Percentiles rank a stretch among this genome's conserved stretches.
phyloP scores from a whole-genome alignment of 2,888 invertebrate genomes.

The Onthophagus sagittarius region DNA sequence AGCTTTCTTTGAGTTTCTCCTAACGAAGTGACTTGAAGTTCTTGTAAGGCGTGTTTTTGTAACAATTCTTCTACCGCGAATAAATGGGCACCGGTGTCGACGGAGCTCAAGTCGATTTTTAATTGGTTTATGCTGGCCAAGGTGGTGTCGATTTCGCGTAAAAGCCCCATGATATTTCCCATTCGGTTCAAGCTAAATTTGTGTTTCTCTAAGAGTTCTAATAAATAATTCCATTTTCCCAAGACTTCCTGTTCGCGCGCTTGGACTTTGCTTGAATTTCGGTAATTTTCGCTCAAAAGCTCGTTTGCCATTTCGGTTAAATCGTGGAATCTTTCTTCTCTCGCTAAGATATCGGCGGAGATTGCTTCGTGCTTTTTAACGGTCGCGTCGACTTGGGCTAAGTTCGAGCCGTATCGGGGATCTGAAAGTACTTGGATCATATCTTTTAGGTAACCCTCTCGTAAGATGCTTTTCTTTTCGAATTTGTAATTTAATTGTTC shows the following conservation, averaged over 20 bases:
- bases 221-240: slow-evolving; percentile 80
- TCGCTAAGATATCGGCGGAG: slow-evolving; percentile 90
- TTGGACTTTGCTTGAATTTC: slow-evolving; percentile 77
- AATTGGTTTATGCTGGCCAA: slow-evolving; percentile 78
- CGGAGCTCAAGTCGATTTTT: slow-evolving; percentile 71
- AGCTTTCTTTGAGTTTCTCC: slow-evolving; percentile 81
- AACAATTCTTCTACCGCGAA: slow-evolving; percentile 91
- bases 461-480: slow-evolving; percentile 88
- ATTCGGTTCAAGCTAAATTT: slow-evolving; percentile 70
- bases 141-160: slow-evolving; percentile 89
- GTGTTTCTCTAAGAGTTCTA: slow-evolving; percentile 81
- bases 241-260: slow-evolving; percentile 64
- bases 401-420: slow-evolving; percentile 84
- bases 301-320: slow-evolving; percentile 92
- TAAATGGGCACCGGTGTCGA: slow-evolving; percentile 90
- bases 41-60: slow-evolving; percentile 90
- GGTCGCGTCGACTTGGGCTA: slow-evolving; percentile 93
- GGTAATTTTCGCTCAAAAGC: slow-evolving; percentile 86
- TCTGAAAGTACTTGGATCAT: slow-evolving; percentile 95
- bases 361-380: slow-evolving; percentile 98
- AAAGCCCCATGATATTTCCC: slow-evolving; percentile 80
- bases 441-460: slow-evolving; percentile 94
- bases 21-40: slow-evolving; percentile 84
- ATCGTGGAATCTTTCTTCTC: slow-evolving; percentile 91
- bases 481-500: slow-evolving; percentile 96